phyloP scores from a whole-genome alignment of 2,113 vertebrate species.

The Cygnus atratus region DNA sequence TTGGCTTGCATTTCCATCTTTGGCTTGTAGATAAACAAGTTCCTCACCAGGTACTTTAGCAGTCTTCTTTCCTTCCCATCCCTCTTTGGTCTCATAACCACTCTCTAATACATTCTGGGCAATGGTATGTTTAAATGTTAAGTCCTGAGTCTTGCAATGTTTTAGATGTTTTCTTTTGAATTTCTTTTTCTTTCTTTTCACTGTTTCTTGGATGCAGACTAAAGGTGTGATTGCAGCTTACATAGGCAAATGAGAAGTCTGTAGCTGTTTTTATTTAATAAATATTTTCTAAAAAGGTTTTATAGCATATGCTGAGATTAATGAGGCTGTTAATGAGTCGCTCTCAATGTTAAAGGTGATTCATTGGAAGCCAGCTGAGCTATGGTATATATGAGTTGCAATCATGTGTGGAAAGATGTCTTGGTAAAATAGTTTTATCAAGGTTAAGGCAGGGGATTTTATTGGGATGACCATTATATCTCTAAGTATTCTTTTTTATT shows the following conservation, averaged over 20 bases:
- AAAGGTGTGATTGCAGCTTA: not conserved
- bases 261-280: not conserved
- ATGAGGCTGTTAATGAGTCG: not conserved
- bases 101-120: not conserved
- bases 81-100: not conserved
- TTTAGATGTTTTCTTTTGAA: not conserved
- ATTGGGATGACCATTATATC: not conserved
- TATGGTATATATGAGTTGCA: not conserved
- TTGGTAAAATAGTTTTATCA: not conserved
- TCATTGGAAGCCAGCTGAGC: not conserved
- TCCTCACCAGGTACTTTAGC: not conserved
- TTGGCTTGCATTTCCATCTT: not conserved
- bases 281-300: not conserved
- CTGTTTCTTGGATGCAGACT: not conserved
- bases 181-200: not conserved
- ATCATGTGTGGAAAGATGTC: not conserved
- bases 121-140: not conserved
- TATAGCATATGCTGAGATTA: not conserved
- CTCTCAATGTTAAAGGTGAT: not conserved
- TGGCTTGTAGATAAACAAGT: not conserved
- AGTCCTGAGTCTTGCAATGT: fast-evolving
- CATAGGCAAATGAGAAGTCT: not conserved
- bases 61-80: not conserved
- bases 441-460: not conserved
- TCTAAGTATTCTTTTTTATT: not conserved